A percentile compares a stretch with the other conserved stretches of the same genome.
These are phyloP conservation scores for Misgurnus mizolepis DNA, from an alignment of 2,113 vertebrate species.

Conservation along the genomic window DNA sequence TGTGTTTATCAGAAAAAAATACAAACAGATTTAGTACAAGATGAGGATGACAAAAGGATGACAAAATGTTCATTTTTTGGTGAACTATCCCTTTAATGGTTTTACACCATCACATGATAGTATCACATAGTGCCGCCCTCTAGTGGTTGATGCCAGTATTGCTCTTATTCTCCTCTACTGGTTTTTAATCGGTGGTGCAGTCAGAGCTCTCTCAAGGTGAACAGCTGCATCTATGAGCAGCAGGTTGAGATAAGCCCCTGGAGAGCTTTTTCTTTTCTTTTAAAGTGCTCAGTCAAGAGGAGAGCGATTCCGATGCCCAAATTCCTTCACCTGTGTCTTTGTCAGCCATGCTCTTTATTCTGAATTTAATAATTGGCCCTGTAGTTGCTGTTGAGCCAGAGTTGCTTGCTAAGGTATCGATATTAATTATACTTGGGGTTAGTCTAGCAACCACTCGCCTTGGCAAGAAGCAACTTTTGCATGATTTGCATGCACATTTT, in stretches of 20 bases:
- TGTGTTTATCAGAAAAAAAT: too few relatives aligned
- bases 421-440: too few relatives aligned
- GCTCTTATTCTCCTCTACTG: not conserved
- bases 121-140: not conserved
- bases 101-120: too few relatives aligned
- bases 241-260: conserved; percentile 75
- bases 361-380: conserved; percentile 3
- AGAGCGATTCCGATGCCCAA: conserved; percentile 63
- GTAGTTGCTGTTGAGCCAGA: not conserved
- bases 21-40: too few relatives aligned
- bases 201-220: conserved; percentile 8
- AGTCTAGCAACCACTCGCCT: too few relatives aligned
- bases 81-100: too few relatives aligned
- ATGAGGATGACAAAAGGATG: too few relatives aligned
- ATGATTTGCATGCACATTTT: too few relatives aligned
- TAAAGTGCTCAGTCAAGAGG: conserved; percentile 65
- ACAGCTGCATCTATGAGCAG: conserved; percentile 62
- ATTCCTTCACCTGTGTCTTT: conserved; percentile 53
- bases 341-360: not conserved
- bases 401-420: too few relatives aligned
- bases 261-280: conserved; percentile 70
- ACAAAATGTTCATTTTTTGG: too few relatives aligned
- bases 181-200: conserved; percentile 28
- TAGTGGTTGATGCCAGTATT: conserved; percentile 12
- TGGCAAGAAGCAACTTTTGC: too few relatives aligned